phyloP scores from a whole-genome alignment of 2,888 invertebrate species.

The Brachynemurus nebulosus region DNA sequence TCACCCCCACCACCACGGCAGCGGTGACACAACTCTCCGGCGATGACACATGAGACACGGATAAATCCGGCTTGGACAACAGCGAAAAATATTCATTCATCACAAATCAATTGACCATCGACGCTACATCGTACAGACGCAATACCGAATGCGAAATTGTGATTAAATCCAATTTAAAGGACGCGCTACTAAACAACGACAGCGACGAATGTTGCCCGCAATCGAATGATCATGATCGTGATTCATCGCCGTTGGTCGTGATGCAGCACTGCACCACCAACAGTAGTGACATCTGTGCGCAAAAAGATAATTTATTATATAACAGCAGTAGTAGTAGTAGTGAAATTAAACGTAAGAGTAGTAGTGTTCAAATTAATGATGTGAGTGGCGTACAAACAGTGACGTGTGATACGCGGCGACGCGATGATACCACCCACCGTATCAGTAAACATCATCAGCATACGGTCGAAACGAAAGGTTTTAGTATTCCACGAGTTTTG shows the following conservation, averaged over 20 bases:
- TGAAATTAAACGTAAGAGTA: not conserved
- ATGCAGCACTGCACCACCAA: not conserved
- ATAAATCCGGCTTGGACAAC: not conserved
- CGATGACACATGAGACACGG: constrained; percentile 3
- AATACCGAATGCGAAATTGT: constrained; percentile 9
- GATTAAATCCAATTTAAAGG: constrained; percentile 3
- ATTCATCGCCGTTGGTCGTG: not conserved
- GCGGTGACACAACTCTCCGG: not conserved
- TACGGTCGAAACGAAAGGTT: constrained; percentile 27
- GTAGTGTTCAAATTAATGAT: not conserved
- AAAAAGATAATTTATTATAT: not conserved
- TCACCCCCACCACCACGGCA: no score
- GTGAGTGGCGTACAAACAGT: not conserved
- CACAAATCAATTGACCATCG: not conserved
- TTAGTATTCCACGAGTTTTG: constrained; percentile 38
- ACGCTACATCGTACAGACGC: not conserved
- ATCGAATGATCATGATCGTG: not conserved
- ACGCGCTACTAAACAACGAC: no score
- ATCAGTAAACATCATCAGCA: constrained; percentile 23
- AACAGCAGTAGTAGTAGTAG: no score
- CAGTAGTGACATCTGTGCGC: not conserved
- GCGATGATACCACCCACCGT: constrained; percentile 4
- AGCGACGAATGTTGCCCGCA: not conserved
- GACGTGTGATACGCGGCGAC: no score
- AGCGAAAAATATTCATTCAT: no score